A percentile compares a stretch with the other conserved stretches of the same genome.
Evolutionary conservation across 1,140 invertebrate species (phyloP).

Genomic region (Nixonia krombeini): DNA sequence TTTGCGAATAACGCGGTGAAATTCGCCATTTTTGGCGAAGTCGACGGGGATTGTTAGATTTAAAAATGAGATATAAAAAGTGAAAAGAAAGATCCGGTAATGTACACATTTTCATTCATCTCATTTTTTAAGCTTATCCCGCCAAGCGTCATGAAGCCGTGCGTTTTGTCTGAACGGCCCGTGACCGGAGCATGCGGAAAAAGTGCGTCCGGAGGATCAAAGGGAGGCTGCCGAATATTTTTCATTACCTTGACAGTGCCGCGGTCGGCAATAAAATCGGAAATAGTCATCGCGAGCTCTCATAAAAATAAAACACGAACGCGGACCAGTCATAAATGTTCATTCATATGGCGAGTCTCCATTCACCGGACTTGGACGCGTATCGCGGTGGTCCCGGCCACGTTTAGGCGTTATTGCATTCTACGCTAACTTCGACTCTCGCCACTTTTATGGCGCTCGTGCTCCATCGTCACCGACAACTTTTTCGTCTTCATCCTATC

Average conservation of each 20-base stretch:
- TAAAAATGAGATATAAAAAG: too few species aligned
- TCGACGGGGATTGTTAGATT: too few species aligned
- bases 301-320: slow-evolving; percentile 44
- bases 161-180: slow-evolving; percentile 26
- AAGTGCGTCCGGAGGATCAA: slow-evolving; percentile 25
- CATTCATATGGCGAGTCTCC: slow-evolving; percentile 35
- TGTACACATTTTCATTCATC: too few species aligned
- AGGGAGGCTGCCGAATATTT: slow-evolving; percentile 41
- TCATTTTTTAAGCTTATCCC: slow-evolving; percentile 1
- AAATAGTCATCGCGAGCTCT: slow-evolving; percentile 42
- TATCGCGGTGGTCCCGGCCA: slow-evolving; percentile 42
- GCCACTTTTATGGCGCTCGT: background rate
- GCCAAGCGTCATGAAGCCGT: too few species aligned
- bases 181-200: slow-evolving; percentile 20
- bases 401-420: slow-evolving; percentile 14
- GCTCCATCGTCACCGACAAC: too few species aligned
- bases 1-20: too few species aligned
- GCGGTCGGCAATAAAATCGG: slow-evolving; percentile 40
- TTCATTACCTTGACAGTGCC: slow-evolving; percentile 36
- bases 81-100: too few species aligned
- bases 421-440: background rate
- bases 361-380: slow-evolving; percentile 30
- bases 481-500: background rate
- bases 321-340: slow-evolving; percentile 38
- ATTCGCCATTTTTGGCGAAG: too few species aligned